Percentiles rank a stretch among this genome's conserved stretches.
Conservation (phyloP, 2,797 vertebrate genomes). For the Aulostomus chinensis region DNA sequence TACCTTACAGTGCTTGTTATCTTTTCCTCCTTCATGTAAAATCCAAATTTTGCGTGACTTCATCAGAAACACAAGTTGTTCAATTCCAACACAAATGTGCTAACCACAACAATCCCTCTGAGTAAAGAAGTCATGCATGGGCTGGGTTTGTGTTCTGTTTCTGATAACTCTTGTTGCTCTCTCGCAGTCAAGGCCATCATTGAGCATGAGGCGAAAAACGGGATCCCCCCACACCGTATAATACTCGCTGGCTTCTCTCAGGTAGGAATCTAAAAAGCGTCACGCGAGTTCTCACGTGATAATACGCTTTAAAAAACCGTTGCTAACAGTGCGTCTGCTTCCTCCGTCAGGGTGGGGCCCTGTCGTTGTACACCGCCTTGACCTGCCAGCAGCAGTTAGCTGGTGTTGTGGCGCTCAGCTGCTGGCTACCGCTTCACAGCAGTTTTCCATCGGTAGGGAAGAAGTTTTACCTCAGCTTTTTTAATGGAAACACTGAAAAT, state of each 20-base stretch:
- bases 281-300: no score
- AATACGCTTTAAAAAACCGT: no score
- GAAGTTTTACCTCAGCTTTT: no score
- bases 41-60: no score
- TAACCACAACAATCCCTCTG: no score
- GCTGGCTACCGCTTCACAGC: slow-evolving; percentile 95
- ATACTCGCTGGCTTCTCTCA: slow-evolving; percentile 97
- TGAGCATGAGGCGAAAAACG: slow-evolving; percentile 94
- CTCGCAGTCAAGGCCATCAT: slow-evolving; percentile 93
- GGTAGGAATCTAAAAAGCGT: slow-evolving; percentile 79
- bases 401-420: slow-evolving; percentile 95
- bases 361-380: slow-evolving; percentile 96
- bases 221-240: slow-evolving; percentile 93
- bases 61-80: no score
- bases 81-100: no score
- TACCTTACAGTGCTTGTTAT: no score
- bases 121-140: no score
- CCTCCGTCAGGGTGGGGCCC: slow-evolving; percentile 88
- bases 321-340: not conserved
- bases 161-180: slow-evolving; percentile 14
- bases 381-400: slow-evolving; percentile 94
- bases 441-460: slow-evolving; percentile 89
- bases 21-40: no score
- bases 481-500: no score
- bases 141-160: no score